These are phyloP conservation scores for Zosterops hypoxanthus DNA, from an alignment of 2,113 vertebrate species.

Conservation along the genomic window DNA sequence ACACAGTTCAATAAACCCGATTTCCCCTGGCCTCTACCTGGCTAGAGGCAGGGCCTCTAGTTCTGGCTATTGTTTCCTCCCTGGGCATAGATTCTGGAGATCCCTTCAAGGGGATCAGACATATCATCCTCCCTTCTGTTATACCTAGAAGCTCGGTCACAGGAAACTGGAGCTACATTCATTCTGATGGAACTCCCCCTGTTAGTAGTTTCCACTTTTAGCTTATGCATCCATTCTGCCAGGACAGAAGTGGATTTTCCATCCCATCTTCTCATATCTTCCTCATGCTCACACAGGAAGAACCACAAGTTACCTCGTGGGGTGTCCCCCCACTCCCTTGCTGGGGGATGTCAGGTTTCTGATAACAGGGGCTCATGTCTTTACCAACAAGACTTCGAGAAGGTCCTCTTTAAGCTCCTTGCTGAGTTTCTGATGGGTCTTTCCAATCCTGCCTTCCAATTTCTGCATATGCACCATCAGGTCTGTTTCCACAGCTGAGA, in stretches of 20 bases:
- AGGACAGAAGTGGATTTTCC: neutral
- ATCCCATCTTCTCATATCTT: neutral
- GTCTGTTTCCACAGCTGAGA: neutral
- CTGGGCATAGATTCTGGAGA: no score
- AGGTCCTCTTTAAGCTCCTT: neutral
- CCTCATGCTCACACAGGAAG: neutral
- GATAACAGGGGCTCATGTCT: neutral
- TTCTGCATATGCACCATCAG: accelerated
- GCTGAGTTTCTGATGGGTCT: neutral
- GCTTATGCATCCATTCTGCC: no score
- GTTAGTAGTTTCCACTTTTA: no score
- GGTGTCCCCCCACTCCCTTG: neutral
- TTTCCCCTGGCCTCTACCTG: no score
- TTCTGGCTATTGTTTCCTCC: no score
- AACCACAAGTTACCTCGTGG: neutral
- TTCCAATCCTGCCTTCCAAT: neutral
- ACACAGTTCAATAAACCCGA: no score
- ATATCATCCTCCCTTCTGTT: no score
- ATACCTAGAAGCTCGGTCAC: no score
- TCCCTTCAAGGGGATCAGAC: no score
- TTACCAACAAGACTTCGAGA: neutral
- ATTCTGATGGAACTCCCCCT: no score
- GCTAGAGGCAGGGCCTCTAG: no score
- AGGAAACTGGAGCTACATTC: no score
- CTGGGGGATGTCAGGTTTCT: neutral